Evolutionary conservation across 1,140 invertebrate genomes (phyloP).

Genomic region (Trichonephila clavata): DNA sequence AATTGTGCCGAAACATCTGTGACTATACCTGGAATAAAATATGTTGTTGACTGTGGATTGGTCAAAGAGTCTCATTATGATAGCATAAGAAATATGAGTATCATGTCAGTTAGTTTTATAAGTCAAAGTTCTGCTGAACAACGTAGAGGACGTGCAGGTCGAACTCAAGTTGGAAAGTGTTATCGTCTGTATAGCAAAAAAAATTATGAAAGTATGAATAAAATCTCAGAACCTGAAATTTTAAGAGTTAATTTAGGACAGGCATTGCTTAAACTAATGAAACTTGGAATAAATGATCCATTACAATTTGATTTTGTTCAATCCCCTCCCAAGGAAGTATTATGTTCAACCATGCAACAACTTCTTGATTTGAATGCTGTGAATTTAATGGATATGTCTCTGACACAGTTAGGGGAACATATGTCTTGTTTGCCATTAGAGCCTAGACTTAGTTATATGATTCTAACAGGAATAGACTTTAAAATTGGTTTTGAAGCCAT

Average conservation of each 20-base stretch:
- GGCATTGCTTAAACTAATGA: constrained; percentile 95
- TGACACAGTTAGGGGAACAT: constrained; percentile 90
- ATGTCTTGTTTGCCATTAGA: constrained; percentile 96
- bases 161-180: constrained; percentile 86
- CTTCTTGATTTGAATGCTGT: constrained; percentile 92
- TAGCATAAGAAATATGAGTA: constrained; percentile 91
- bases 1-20: constrained; percentile 99
- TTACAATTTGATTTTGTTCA: constrained; percentile 83
- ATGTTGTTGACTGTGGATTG: constrained; percentile 98
- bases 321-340: constrained; percentile 91
- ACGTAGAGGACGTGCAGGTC: constrained; percentile 93
- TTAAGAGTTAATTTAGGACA: constrained; percentile 92
- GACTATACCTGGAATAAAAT: constrained; percentile 98
- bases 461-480: constrained; percentile 88
- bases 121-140: constrained; percentile 98
- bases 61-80: constrained; percentile 99
- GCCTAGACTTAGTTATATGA: constrained; percentile 92
- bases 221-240: constrained; percentile 93
- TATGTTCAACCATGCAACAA: constrained; percentile 91
- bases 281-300: constrained; percentile 94
- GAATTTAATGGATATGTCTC: constrained; percentile 88
- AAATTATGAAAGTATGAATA: constrained; percentile 88
- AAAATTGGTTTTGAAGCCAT: constrained; percentile 94
- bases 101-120: constrained; percentile 90
- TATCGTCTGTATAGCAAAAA: constrained; percentile 94